Evolutionary conservation across 2,888 invertebrate species (phyloP).

Genomic region (Xylota segnis): DNA sequence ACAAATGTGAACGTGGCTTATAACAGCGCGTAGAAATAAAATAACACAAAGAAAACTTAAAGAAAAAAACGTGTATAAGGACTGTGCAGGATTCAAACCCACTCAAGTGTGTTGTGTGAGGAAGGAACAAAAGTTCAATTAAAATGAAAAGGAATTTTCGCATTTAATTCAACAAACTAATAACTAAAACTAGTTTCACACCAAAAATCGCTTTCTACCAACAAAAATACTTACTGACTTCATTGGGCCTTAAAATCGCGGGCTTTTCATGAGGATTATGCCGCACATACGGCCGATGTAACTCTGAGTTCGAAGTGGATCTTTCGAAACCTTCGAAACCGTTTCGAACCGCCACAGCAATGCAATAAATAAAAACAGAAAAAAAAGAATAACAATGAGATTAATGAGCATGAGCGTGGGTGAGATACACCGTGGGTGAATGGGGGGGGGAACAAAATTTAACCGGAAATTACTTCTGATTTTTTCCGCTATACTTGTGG

Average conservation of each 20-base stretch:
- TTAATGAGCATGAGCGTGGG: slow-evolving; percentile 45
- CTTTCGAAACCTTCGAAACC: slow-evolving; percentile 81
- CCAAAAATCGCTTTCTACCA: slow-evolving; percentile 7
- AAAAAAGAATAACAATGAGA: slow-evolving; percentile 46
- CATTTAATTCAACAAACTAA: slow-evolving; percentile 1
- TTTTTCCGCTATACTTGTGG: slow-evolving; percentile 82
- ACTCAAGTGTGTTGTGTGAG: slow-evolving; percentile 53
- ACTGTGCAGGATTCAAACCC: slow-evolving; percentile 55
- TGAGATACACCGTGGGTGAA: slow-evolving; percentile 14
- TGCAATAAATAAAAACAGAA: slow-evolving; percentile 42
- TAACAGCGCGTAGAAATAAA: background rate
- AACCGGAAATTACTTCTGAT: slow-evolving; percentile 81
- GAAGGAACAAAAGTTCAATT: slow-evolving; percentile 7
- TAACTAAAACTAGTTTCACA: slow-evolving; percentile 5
- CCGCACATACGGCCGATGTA: slow-evolving; percentile 81
- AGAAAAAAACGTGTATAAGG: slow-evolving; percentile 15
- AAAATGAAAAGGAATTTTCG: slow-evolving; percentile 26
- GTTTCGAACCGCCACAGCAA: background rate
- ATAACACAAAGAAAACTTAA: too few relatives aligned
- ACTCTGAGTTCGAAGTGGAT: slow-evolving; percentile 82
- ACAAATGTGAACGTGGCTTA: background rate
- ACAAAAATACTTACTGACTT: slow-evolving; percentile 85
- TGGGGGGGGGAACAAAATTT: too few relatives aligned
- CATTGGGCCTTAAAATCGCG: slow-evolving; percentile 87
- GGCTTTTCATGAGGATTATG: slow-evolving; percentile 84